These are phyloP conservation scores for Amyelois transitella DNA, from an alignment of 1,140 invertebrate species.

Conservation along the genomic window DNA sequence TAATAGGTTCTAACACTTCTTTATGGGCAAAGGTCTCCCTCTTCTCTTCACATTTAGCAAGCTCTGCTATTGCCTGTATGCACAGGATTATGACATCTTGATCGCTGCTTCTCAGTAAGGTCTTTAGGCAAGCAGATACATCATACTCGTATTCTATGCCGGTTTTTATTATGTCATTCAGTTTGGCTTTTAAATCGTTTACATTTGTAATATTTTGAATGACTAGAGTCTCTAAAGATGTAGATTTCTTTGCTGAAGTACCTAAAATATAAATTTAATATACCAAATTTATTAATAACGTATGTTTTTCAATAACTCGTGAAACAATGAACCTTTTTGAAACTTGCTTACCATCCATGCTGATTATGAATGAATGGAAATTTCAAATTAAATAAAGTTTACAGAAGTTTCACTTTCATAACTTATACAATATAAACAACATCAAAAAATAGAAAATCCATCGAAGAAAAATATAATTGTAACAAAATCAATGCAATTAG, in stretches of 20 bases:
- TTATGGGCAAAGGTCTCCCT: slow-evolving; percentile 78
- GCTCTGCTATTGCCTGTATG: slow-evolving; percentile 81
- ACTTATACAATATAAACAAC: not conserved
- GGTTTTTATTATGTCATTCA: slow-evolving; percentile 50
- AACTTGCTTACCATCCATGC: slow-evolving; percentile 5
- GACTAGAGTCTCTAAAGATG: slow-evolving; percentile 50
- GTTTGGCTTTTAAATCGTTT: slow-evolving; percentile 52
- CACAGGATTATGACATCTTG: slow-evolving; percentile 52
- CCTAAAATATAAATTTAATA: slow-evolving; percentile 28
- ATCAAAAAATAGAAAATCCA: not conserved
- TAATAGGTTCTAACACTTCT: slow-evolving; percentile 76
- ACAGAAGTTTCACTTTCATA: not conserved
- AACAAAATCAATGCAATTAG: too few relatives aligned
- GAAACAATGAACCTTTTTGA: not conserved
- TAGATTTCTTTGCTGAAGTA: slow-evolving; percentile 47
- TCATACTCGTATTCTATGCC: slow-evolving; percentile 59
- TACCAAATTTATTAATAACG: too few relatives aligned
- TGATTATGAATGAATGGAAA: slow-evolving; percentile 1
- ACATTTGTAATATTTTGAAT: slow-evolving; percentile 50
- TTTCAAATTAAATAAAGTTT: not conserved
- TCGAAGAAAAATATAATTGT: not conserved
- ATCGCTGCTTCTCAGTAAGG: slow-evolving; percentile 45
- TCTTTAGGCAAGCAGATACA: slow-evolving; percentile 53
- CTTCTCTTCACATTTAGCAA: slow-evolving; percentile 81
- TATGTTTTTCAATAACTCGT: too few relatives aligned